Percentiles rank a stretch among this genome's conserved stretches.
Evolutionary conservation across 2,888 invertebrate genomes (phyloP).

Genomic region (Doris montereyensis): DNA sequence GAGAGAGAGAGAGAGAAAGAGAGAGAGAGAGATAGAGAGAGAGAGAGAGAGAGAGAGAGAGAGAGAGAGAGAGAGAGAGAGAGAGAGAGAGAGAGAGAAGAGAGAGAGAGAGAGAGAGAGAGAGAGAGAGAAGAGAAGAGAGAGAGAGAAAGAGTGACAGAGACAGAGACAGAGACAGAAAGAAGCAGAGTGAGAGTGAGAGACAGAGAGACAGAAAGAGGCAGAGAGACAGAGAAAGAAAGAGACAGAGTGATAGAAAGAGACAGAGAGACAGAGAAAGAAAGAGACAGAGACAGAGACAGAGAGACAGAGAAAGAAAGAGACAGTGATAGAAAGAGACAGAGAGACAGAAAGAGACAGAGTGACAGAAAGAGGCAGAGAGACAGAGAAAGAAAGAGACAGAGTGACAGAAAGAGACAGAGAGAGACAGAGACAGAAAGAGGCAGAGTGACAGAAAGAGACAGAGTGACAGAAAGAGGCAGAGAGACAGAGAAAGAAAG

Average conservation of each 20-base stretch:
- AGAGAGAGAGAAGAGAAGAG: not conserved
- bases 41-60: constrained; percentile 1
- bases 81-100: not conserved
- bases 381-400: too few relatives aligned
- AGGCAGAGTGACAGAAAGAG: not conserved
- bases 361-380: too few relatives aligned
- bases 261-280: too few relatives aligned
- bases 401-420: too few relatives aligned
- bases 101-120: not conserved
- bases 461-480: not conserved
- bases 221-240: not conserved
- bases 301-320: too few relatives aligned
- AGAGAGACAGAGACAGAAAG: not conserved
- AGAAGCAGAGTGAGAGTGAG: not conserved
- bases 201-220: not conserved
- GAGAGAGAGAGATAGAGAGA: not conserved
- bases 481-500: not conserved
- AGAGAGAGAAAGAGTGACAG: constrained; percentile 12
- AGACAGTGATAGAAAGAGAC: too few relatives aligned
- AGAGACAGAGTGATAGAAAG: not conserved
- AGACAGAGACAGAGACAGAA: not conserved
- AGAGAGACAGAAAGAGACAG: too few relatives aligned
- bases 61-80: not conserved
- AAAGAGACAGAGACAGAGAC: too few relatives aligned
- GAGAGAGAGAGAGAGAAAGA: constrained; percentile 18